Base-by-base conservation (phyloP, 2,113 vertebrate genomes). In the Turnix velox region DNA sequence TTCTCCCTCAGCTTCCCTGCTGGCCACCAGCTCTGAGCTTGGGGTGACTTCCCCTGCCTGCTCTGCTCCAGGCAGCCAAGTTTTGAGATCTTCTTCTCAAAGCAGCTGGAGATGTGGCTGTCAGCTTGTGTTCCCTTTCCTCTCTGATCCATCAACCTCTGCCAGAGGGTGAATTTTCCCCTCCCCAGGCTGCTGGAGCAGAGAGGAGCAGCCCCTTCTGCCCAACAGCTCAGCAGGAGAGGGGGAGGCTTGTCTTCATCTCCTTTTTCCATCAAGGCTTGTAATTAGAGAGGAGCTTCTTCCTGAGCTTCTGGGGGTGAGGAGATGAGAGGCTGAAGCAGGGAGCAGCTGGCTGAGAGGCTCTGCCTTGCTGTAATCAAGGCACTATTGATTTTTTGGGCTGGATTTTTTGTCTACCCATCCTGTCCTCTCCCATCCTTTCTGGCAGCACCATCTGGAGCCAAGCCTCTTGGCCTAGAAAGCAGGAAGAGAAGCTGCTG, bases 171-270 rank as follows among this genome's bases (percentile, higher is more conserved):
- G 20, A 25, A 18, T 25, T 1, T 0, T 35, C 23, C 24, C 7
- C 65, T 66, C 18, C 33, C 24, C 11, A 5, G 23, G 28, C 42
- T 0, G 24, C 12, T 5, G 0, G 54, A 57, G 68, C 57, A 7
- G 1, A 2, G 7, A 18, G 69, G 71, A 31, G 20, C 33, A 1
- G n/a, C 33, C 0, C 3, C n/a, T 62, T n/a, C 40, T 43, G 54
- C 37, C 0, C 11, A 30, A 5, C 33, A 42, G 51, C 49, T 68
- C 52, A 10, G 40, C 37, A n/a, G 48, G 49, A 55, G 42, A 27
- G 71, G 18, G 57, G 59, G 81, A 45, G 59, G 57, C 0, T 10
- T 17, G 52, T 1, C 7, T 18, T 66, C 17, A 2, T 1, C 57
- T 76, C 55, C 18, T n/a, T 67, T n/a, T 67, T 65, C 51, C 2